Evolutionary conservation across 2,888 invertebrate species (phyloP).

Genomic region (Holacanthella duospinosa): DNA sequence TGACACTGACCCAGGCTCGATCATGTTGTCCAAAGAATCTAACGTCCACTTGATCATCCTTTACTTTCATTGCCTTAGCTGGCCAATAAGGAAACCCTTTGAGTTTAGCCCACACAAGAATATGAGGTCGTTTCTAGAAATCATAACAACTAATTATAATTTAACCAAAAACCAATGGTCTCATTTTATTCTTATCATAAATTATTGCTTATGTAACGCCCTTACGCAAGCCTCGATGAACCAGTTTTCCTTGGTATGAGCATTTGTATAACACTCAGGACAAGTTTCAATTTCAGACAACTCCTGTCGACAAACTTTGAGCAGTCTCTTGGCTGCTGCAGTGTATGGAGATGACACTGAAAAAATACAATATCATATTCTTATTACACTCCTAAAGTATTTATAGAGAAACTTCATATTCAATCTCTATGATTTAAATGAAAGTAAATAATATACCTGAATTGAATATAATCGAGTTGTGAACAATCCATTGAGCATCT

Average conservation of each 20-base stretch:
- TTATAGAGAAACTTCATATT: neutral
- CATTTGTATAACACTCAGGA: slow-evolving; percentile 79
- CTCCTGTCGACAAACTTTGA: slow-evolving; percentile 78
- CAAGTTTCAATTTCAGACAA: slow-evolving; percentile 87
- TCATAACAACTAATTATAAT: slow-evolving; percentile 3
- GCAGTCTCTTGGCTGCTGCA: slow-evolving; percentile 60
- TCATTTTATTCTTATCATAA: too few relatives aligned
- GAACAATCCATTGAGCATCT: slow-evolving; percentile 86
- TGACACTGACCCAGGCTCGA: slow-evolving; percentile 74
- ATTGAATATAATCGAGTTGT: slow-evolving; percentile 84
- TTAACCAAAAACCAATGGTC: too few relatives aligned
- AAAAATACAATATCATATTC: neutral
- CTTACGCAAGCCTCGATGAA: slow-evolving; percentile 78
- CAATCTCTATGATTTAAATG: too few relatives aligned
- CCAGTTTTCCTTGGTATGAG: slow-evolving; percentile 72
- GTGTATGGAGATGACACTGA: slow-evolving; percentile 44
- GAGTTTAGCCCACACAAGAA: slow-evolving; percentile 89
- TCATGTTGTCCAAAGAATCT: slow-evolving; percentile 93
- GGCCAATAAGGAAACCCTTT: slow-evolving; percentile 98
- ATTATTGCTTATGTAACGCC: too few relatives aligned
- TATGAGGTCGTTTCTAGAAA: slow-evolving; percentile 62
- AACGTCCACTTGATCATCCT: slow-evolving; percentile 63
- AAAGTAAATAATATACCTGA: slow-evolving; percentile 54
- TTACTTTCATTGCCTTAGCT: slow-evolving; percentile 74
- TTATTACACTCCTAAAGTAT: neutral